Evolutionary conservation across 2,113 vertebrate species (phyloP).

Genomic region (Myocastor coypus): DNA sequence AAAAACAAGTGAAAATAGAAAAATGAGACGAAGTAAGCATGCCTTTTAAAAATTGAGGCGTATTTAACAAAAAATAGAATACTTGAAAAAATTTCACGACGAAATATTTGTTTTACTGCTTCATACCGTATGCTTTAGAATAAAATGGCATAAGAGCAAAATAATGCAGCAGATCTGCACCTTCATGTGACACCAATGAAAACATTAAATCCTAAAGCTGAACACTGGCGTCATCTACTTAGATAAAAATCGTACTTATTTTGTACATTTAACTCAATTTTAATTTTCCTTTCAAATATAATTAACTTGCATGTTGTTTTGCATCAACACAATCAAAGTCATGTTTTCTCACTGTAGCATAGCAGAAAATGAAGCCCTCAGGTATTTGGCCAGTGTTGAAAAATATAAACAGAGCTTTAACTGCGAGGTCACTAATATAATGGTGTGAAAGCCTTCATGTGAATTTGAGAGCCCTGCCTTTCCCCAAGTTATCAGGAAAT

Average conservation of each 20-base stretch:
- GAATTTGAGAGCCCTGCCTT: background rate
- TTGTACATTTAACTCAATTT: background rate
- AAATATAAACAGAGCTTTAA: slow-evolving; percentile 43
- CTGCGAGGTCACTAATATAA: background rate
- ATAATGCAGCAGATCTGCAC: background rate
- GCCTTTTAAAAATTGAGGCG: background rate
- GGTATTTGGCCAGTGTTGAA: slow-evolving; percentile 9
- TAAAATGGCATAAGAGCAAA: slow-evolving; percentile 8
- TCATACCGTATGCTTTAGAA: slow-evolving; percentile 48
- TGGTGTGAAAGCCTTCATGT: background rate
- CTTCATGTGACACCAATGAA: slow-evolving; percentile 33
- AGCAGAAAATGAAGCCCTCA: background rate
- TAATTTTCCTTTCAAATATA: slow-evolving; percentile 9
- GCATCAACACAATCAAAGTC: background rate
- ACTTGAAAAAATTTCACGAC: background rate
- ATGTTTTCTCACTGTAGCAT: background rate
- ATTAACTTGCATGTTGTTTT: background rate
- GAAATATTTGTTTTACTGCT: slow-evolving; percentile 51
- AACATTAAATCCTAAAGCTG: background rate
- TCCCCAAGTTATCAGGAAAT: background rate
- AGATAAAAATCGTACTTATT: slow-evolving; percentile 1
- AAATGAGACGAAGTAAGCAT: background rate
- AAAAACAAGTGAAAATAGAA: slow-evolving; percentile 73
- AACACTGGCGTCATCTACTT: background rate
- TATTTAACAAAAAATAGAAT: background rate